Conservation (phyloP, 1,140 invertebrate species). For the Procambarus virginalis region DNA sequence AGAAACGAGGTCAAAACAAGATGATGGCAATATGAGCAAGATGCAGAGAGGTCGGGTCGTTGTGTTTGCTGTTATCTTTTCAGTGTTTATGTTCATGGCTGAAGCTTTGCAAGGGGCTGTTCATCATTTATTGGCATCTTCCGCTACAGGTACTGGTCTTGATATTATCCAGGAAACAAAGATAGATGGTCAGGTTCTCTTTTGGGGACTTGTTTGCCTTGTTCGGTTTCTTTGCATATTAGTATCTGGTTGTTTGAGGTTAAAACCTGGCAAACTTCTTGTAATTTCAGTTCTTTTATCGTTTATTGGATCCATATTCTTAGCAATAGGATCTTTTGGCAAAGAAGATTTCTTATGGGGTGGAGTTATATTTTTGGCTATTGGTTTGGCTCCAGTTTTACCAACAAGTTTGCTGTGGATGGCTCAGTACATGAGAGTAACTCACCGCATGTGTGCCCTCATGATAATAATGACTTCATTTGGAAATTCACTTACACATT, state of each 20-base stretch:
- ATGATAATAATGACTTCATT: slow-evolving; percentile 76
- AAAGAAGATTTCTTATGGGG: slow-evolving; percentile 72
- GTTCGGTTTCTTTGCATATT: slow-evolving; percentile 75
- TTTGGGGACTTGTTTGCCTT: slow-evolving; percentile 76
- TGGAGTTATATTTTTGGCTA: slow-evolving; percentile 73
- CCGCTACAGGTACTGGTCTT: slow-evolving; percentile 64
- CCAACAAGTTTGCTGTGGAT: slow-evolving; percentile 76
- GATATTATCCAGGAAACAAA: slow-evolving; percentile 72
- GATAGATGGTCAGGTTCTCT: slow-evolving; percentile 74
- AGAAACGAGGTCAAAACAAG: slow-evolving; percentile 71
- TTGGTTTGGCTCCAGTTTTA: slow-evolving; percentile 77
- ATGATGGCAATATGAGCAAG: slow-evolving; percentile 63
- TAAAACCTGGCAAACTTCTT: slow-evolving; percentile 74
- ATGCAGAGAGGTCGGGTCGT: slow-evolving; percentile 63
- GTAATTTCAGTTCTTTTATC: slow-evolving; percentile 72
- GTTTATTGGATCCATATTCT: slow-evolving; percentile 73
- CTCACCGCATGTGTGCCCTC: slow-evolving; percentile 76
- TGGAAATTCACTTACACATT: slow-evolving; percentile 73
- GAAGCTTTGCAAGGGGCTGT: slow-evolving; percentile 76
- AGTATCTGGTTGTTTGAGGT: slow-evolving; percentile 72
- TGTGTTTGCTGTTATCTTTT: slow-evolving; percentile 74
- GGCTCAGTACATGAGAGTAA: slow-evolving; percentile 75
- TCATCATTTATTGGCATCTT: slow-evolving; percentile 72
- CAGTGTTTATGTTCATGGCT: slow-evolving; percentile 75
- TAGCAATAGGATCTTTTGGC: slow-evolving; percentile 73